A percentile compares a stretch with the other conserved stretches of the same genome.
These are phyloP conservation scores for Rhyacophila brunnea DNA, from an alignment of 1,140 invertebrate genomes.

Conservation along the genomic window DNA sequence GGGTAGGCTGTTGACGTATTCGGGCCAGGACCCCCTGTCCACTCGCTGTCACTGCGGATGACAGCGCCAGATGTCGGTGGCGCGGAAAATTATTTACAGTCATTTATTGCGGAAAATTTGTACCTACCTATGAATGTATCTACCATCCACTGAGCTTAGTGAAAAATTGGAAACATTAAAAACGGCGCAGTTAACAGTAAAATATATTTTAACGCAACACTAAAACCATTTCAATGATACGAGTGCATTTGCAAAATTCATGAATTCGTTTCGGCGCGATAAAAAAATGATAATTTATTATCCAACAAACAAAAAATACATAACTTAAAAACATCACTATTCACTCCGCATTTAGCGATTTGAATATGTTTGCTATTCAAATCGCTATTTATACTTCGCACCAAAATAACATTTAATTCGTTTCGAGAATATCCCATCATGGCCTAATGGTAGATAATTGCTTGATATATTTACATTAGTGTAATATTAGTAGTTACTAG, in stretches of 20 bases:
- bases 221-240: conserved; percentile 12
- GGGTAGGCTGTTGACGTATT: conserved; percentile 9
- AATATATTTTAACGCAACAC: conserved; percentile 20
- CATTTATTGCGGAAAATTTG: conserved; percentile 28
- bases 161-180: conserved; percentile 33
- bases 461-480: too few species aligned
- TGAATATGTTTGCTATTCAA: too few species aligned
- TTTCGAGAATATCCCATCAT: too few species aligned
- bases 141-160: conserved; percentile 3
- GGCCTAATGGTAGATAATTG: too few species aligned
- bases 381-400: too few species aligned
- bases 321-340: not conserved
- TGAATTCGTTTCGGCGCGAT: conserved; percentile 4
- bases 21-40: conserved; percentile 11
- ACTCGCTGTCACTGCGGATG: conserved; percentile 17
- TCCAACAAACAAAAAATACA: not conserved
- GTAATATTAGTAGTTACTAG: too few species aligned
- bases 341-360: too few species aligned
- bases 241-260: conserved; percentile 4
- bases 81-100: conserved; percentile 30
- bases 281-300: conserved; percentile 1
- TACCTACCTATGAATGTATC: conserved; percentile 1
- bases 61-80: conserved; percentile 23
- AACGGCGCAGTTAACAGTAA: conserved; percentile 20
- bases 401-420: too few species aligned